A percentile compares a stretch with the other conserved stretches of the same genome.
These are phyloP conservation scores for Drosophila dives DNA, from an alignment of 2,888 invertebrate species.

Conservation along the genomic window DNA sequence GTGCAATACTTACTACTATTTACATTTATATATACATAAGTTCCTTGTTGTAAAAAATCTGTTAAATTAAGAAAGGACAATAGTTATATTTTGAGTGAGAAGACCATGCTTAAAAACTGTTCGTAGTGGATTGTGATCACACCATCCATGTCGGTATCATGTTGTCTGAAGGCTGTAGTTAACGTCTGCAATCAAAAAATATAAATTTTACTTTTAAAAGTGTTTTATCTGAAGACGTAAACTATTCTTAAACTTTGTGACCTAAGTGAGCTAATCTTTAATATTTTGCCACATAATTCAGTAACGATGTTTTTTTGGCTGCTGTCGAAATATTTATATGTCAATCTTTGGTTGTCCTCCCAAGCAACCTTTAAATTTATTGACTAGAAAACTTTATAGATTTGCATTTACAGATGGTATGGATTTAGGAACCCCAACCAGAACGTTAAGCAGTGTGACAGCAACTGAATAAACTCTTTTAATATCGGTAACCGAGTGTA, in stretches of 20 bases:
- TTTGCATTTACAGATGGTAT: background rate
- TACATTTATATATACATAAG: slow-evolving; percentile 31
- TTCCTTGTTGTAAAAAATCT: slow-evolving; percentile 1
- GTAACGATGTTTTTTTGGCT: background rate
- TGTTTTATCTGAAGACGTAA: background rate
- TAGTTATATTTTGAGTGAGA: slow-evolving; percentile 90
- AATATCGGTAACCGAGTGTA: background rate
- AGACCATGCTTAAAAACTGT: slow-evolving; percentile 97
- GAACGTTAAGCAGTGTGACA: background rate
- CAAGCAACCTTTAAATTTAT: background rate
- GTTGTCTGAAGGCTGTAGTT: slow-evolving; percentile 94
- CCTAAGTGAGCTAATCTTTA: background rate
- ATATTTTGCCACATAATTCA: background rate
- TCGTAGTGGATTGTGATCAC: slow-evolving; percentile 97
- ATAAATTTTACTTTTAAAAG: background rate
- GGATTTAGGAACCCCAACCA: background rate
- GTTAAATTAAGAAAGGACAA: background rate
- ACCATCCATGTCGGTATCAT: slow-evolving; percentile 97
- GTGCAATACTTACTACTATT: slow-evolving; percentile 26
- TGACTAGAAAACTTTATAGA: background rate
- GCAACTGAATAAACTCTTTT: background rate
- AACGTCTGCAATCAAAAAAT: slow-evolving; percentile 89
- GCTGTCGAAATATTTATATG: background rate
- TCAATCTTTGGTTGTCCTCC: background rate
- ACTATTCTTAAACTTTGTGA: background rate